Evolutionary conservation across 2,888 invertebrate genomes (phyloP).

Genomic region (Tigriopus californicus): DNA sequence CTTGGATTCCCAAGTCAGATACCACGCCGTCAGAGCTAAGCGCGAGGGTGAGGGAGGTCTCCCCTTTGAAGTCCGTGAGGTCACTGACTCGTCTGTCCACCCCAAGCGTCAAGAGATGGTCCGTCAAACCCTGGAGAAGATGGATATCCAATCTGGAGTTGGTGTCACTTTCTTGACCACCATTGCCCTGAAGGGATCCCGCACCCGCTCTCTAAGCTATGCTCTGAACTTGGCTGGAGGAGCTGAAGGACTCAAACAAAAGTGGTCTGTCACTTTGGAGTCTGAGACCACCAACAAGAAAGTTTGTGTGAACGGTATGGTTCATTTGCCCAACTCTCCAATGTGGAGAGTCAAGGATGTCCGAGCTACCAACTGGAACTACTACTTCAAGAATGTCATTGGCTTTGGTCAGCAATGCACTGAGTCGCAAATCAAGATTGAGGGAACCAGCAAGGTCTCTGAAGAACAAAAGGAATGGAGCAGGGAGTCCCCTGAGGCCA

Average conservation of each 20-base stretch:
- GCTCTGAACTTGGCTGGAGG: neutral
- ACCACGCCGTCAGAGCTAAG: neutral
- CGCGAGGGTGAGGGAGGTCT: neutral
- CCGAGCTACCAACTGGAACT: neutral
- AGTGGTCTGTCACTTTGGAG: conserved; percentile 7
- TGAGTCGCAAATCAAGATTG: neutral
- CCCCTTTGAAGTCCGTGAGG: neutral
- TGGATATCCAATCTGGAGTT: neutral
- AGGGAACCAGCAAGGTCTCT: conserved; percentile 1
- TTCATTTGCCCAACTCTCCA: neutral
- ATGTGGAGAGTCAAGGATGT: neutral
- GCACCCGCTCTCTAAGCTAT: conserved; percentile 1
- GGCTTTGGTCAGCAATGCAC: neutral
- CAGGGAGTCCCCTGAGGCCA: conserved; percentile 3
- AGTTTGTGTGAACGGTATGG: conserved; percentile 4
- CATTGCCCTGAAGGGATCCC: neutral
- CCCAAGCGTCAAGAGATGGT: neutral
- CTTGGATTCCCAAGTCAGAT: neutral
- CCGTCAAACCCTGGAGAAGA: neutral
- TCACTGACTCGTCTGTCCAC: neutral
- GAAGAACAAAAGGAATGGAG: conserved; percentile 2
- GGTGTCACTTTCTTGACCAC: neutral
- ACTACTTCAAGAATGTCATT: conserved; percentile 7
- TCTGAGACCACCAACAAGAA: neutral
- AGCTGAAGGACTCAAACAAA: neutral